Evolutionary conservation across 2,888 invertebrate genomes (phyloP).

Genomic region (Exephanes ischioxanthus): DNA sequence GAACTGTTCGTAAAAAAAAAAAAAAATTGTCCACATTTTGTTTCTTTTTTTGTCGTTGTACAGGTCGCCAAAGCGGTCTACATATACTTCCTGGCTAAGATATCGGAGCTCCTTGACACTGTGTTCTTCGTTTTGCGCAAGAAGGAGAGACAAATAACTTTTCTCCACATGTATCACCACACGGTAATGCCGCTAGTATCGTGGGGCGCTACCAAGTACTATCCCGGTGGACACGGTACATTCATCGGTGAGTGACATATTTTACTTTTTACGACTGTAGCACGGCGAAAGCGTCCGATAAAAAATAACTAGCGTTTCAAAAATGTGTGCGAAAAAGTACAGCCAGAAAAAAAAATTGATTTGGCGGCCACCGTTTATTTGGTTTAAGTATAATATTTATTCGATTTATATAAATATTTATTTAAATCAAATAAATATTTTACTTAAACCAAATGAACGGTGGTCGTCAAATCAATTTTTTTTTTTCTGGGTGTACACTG

Average conservation of each 20-base stretch:
- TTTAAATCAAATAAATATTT: no score
- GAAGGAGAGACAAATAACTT: constrained; percentile 95
- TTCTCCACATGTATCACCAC: constrained; percentile 97
- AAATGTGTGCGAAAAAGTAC: neutral
- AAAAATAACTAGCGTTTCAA: neutral
- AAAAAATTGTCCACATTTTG: constrained; percentile 2
- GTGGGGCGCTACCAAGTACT: constrained; percentile 97
- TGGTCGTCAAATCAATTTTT: no score
- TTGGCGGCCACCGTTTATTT: no score
- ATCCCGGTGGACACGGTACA: constrained; percentile 95
- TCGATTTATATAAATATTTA: no score
- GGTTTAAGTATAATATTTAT: no score
- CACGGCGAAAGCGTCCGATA: no score
- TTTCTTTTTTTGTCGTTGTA: neutral
- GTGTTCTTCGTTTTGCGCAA: constrained; percentile 97
- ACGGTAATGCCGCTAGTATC: constrained; percentile 97
- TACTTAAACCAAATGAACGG: no score
- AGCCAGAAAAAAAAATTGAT: no score
- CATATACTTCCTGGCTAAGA: constrained; percentile 95
- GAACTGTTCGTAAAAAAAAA: constrained; percentile 10
- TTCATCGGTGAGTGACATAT: constrained; percentile 87
- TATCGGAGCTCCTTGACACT: constrained; percentile 95
- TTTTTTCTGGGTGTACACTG: no score
- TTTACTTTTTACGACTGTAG: neutral
- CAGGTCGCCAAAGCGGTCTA: constrained; percentile 91